phyloP scores from a whole-genome alignment of 2,797 vertebrate genomes.

The Typhlichthys eigenmanni region DNA sequence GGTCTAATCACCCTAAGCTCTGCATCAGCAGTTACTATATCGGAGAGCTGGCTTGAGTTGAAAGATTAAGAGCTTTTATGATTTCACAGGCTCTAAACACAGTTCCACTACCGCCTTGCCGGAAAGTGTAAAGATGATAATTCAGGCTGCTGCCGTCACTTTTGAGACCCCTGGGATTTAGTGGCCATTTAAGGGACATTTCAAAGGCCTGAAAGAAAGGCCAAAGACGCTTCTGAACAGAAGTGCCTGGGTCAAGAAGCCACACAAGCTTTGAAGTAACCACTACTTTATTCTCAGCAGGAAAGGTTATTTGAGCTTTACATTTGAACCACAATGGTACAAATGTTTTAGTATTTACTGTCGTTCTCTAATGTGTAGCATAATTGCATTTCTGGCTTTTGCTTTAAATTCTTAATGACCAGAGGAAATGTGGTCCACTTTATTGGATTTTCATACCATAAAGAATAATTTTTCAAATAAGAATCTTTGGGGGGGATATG shows the following conservation, averaged over 20 bases:
- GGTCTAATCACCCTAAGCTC: slow-evolving; percentile 65
- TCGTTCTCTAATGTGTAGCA: slow-evolving; percentile 19
- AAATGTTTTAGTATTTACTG: slow-evolving; percentile 29
- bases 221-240: slow-evolving; percentile 50
- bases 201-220: slow-evolving; percentile 43
- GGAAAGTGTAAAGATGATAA: slow-evolving; percentile 38
- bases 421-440: neutral
- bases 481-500: neutral
- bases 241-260: slow-evolving; percentile 48
- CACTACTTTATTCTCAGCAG: slow-evolving; percentile 57
- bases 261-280: slow-evolving; percentile 40
- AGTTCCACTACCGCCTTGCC: slow-evolving; percentile 41
- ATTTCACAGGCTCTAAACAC: slow-evolving; percentile 60
- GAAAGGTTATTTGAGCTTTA: slow-evolving; percentile 55
- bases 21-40: slow-evolving; percentile 60
- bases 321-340: slow-evolving; percentile 47
- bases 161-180: slow-evolving; percentile 35
- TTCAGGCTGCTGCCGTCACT: slow-evolving; percentile 28
- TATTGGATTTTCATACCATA: neutral
- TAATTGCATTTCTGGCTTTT: slow-evolving; percentile 4
- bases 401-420: slow-evolving; percentile 2
- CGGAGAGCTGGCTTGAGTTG: slow-evolving; percentile 48
- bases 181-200: slow-evolving; percentile 48
- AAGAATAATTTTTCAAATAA: slow-evolving; percentile 5
- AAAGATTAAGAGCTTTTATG: slow-evolving; percentile 65